Conservation (phyloP, 2,113 vertebrate species). For the Machaerirhynchus nigripectus region DNA sequence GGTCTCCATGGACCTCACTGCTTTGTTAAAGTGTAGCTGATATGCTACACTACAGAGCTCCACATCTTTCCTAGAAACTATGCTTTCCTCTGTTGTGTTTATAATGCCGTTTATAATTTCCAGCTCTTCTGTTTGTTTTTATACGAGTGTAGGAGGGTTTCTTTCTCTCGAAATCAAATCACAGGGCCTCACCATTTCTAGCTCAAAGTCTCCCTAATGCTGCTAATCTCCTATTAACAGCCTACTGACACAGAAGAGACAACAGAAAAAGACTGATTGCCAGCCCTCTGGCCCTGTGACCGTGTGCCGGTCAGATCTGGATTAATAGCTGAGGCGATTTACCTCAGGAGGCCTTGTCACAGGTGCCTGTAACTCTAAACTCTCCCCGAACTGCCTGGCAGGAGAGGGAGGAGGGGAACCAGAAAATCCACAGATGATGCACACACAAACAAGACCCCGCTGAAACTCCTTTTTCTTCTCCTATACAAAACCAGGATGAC, state of each 20-base stretch:
- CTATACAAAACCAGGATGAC: neutral
- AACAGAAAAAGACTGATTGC: constrained; percentile 21
- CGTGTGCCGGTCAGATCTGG: constrained; percentile 38
- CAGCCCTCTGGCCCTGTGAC: constrained; percentile 52
- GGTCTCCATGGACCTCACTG: neutral
- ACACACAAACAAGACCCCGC: neutral
- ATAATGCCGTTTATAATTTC: neutral
- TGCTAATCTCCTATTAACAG: constrained; percentile 52
- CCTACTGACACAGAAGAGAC: constrained; percentile 55
- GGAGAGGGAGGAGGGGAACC: neutral
- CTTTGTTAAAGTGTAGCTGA: neutral
- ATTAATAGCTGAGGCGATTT: constrained; percentile 65
- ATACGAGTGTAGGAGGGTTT: neutral
- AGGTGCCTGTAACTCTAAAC: constrained; percentile 44
- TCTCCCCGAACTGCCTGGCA: neutral
- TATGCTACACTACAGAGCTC: neutral
- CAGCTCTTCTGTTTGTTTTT: neutral
- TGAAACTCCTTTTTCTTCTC: neutral
- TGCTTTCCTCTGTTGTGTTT: neutral
- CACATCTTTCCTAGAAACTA: neutral
- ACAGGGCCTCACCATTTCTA: neutral
- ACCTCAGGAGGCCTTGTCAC: constrained; percentile 32
- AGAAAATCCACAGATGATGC: neutral
- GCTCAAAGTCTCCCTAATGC: constrained; percentile 14
- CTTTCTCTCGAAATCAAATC: neutral